Conservation (phyloP, 23 tunicate genomes). For the Oikopleura vanhoeffeni region DNA sequence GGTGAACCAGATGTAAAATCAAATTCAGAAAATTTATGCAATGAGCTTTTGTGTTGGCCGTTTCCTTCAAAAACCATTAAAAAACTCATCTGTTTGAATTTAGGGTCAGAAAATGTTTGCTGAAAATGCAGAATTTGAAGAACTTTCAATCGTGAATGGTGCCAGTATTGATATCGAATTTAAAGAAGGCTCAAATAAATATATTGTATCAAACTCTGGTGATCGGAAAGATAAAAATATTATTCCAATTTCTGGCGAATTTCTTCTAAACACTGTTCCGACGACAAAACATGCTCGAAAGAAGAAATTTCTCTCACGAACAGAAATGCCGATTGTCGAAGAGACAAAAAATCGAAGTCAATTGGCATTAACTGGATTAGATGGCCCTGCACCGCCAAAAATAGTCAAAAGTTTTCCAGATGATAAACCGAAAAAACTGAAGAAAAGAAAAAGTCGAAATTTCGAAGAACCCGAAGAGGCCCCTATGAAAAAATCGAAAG, state of each 20-base stretch:
- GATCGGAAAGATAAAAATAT: background rate
- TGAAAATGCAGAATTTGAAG: too few relatives aligned
- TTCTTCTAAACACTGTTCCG: background rate
- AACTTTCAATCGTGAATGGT: too few relatives aligned
- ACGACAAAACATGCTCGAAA: too few relatives aligned
- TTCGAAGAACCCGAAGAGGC: background rate
- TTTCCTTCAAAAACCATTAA: too few relatives aligned
- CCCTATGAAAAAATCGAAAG: too few relatives aligned
- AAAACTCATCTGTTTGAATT: too few relatives aligned
- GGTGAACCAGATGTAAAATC: too few relatives aligned
- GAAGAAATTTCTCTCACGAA: too few relatives aligned
- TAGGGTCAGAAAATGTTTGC: too few relatives aligned
- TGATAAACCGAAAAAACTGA: background rate
- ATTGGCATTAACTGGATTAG: background rate
- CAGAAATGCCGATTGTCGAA: background rate
- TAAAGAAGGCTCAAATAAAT: background rate
- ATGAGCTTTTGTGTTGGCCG: too few relatives aligned
- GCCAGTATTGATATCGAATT: background rate
- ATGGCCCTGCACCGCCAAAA: background rate
- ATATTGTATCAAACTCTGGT: background rate
- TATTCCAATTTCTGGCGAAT: background rate
- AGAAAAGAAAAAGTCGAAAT: background rate
- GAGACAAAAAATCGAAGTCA: conserved; percentile 6
- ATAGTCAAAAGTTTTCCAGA: background rate
- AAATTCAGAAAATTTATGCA: too few relatives aligned